Evolutionary conservation across 2,797 vertebrate species (phyloP).

Genomic region (Aeoliscus strigatus): DNA sequence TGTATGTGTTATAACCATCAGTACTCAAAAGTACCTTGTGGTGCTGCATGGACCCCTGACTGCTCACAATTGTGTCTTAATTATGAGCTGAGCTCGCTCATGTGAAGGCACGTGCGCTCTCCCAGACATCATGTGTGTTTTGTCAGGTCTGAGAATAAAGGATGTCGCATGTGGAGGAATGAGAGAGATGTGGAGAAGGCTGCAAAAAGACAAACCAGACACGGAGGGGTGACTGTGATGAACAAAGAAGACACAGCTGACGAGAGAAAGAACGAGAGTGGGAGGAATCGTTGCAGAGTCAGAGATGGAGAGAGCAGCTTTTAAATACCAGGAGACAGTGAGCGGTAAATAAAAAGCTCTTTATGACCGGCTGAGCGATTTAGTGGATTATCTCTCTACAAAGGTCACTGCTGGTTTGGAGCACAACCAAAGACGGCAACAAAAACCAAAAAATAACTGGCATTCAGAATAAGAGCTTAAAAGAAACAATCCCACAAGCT

Average conservation of each 20-base stretch:
- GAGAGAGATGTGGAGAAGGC: background rate
- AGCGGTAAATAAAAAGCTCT: conserved; percentile 63
- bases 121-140: background rate
- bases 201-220: no score
- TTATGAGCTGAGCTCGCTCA: no score
- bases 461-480: conserved; percentile 25
- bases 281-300: conserved; percentile 38
- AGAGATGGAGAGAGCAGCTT: conserved; percentile 32
- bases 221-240: conserved; percentile 1
- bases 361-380: conserved; percentile 60
- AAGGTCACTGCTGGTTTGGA: conserved; percentile 60
- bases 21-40: no score
- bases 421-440: conserved; percentile 40
- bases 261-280: conserved; percentile 18
- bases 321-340: conserved; percentile 60
- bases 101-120: background rate
- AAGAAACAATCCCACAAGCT: conserved; percentile 10
- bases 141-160: background rate
- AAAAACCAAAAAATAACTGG: conserved; percentile 27
- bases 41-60: no score
- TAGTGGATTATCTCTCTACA: conserved; percentile 64
- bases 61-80: no score
- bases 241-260: conserved; percentile 8
- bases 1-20: no score
- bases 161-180: background rate